Evolutionary conservation across 2,797 vertebrate genomes (phyloP).

Genomic region (Poecilia velifera): DNA sequence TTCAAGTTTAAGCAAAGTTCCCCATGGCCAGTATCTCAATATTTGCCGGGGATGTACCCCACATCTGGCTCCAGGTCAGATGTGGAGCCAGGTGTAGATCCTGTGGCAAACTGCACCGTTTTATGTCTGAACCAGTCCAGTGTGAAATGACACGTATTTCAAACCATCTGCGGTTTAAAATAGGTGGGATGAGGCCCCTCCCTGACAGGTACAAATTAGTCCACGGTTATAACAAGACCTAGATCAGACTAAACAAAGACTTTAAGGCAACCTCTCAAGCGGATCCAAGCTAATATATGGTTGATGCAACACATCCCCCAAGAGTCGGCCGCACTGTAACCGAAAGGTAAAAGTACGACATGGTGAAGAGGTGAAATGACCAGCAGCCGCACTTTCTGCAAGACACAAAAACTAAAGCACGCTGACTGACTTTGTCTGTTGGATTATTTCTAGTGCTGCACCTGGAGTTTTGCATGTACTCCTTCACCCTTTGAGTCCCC

Average conservation of each 20-base stretch:
- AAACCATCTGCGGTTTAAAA: not conserved
- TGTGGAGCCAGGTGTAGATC: not conserved
- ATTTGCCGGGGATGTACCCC: not conserved
- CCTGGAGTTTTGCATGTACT: not conserved
- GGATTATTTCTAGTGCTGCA: not conserved
- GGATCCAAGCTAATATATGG: not conserved
- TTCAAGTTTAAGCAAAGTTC: not conserved
- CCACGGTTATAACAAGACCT: not conserved
- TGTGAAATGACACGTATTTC: not conserved
- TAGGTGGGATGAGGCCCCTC: not conserved
- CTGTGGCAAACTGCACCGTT: not conserved
- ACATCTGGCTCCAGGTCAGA: not conserved
- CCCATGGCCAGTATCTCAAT: not conserved
- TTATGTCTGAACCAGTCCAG: not conserved
- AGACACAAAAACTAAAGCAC: not conserved
- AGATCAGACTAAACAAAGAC: not conserved
- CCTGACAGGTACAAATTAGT: not conserved
- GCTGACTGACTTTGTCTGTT: slow-evolving; percentile 17
- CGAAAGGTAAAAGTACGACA: not conserved
- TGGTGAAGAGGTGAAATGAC: not conserved
- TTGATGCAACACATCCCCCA: not conserved
- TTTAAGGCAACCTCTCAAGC: not conserved
- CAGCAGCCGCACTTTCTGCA: not conserved
- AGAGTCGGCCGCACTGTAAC: not conserved
- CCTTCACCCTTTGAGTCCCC: slow-evolving; percentile 14